phyloP scores from a whole-genome alignment of 1,140 invertebrate species.

The Stegodyphus mimosarum region DNA sequence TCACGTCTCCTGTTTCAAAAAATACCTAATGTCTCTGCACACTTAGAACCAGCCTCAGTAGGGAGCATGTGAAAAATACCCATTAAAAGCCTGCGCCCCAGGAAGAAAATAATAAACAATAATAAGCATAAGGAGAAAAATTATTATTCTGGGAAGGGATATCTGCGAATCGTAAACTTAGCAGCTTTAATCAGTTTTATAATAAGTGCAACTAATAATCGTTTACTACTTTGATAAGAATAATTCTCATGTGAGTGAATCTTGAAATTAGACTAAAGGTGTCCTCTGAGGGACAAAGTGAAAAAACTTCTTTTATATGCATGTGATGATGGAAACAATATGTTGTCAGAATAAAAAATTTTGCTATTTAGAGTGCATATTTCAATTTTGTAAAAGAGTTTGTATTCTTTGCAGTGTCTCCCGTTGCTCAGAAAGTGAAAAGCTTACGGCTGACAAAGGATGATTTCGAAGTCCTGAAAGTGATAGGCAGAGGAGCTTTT shows the following conservation, averaged over 20 bases:
- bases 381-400: not conserved
- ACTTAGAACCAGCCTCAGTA: too few relatives aligned
- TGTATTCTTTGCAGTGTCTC: constrained; percentile 65
- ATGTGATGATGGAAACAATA: not conserved
- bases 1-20: too few relatives aligned
- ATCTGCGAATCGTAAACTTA: too few relatives aligned
- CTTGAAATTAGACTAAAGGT: constrained; percentile 3
- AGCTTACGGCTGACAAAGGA: constrained; percentile 87
- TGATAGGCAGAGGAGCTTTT: constrained; percentile 98
- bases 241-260: constrained; percentile 9
- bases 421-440: constrained; percentile 89
- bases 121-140: too few relatives aligned
- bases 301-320: not conserved
- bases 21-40: too few relatives aligned
- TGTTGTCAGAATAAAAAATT: not conserved
- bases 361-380: not conserved
- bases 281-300: not conserved
- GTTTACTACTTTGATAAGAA: too few relatives aligned
- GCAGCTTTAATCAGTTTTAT: too few relatives aligned
- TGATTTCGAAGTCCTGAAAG: constrained; percentile 98
- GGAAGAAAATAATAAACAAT: too few relatives aligned
- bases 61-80: too few relatives aligned
- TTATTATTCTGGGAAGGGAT: too few relatives aligned
- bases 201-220: too few relatives aligned
- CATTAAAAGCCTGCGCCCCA: too few relatives aligned